These are phyloP conservation scores for Lasioglossum calceatum DNA, from an alignment of 2,888 invertebrate species.

Conservation along the genomic window DNA sequence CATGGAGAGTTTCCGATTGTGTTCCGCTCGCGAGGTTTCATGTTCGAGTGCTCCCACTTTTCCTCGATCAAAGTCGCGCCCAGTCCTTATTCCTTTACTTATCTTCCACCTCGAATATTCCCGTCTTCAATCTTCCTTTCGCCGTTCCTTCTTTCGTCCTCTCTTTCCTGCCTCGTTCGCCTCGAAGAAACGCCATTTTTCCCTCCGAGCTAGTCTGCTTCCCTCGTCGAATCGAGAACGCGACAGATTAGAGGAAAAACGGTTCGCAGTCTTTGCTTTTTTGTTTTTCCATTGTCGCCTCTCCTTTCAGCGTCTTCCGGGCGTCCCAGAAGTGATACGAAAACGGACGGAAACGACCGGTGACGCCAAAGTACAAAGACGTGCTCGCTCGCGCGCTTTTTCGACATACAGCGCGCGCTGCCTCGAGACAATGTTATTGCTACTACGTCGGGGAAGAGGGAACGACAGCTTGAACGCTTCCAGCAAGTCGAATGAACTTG, in stretches of 20 bases:
- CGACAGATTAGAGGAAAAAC: conserved; percentile 51
- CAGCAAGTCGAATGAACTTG: conserved; percentile 3
- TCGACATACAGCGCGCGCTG: background rate
- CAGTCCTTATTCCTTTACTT: conserved; percentile 55
- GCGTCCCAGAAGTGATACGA: background rate
- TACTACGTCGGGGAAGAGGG: background rate
- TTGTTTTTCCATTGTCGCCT: background rate
- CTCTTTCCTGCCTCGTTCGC: conserved; percentile 34
- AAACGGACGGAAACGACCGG: background rate
- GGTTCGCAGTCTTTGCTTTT: background rate
- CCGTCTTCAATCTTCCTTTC: conserved; percentile 39
- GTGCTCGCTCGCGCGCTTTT: background rate
- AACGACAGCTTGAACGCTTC: background rate
- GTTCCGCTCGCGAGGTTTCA: conserved; percentile 75
- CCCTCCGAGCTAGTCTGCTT: background rate
- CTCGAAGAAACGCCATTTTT: conserved; percentile 31
- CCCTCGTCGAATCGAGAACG: conserved; percentile 1
- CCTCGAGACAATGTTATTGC: conserved; percentile 8
- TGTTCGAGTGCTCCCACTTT: conserved; percentile 79
- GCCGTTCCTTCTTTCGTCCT: conserved; percentile 49
- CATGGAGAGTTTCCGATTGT: conserved; percentile 81
- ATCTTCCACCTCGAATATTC: conserved; percentile 47
- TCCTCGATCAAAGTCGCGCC: conserved; percentile 77
- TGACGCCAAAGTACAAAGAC: conserved; percentile 14
- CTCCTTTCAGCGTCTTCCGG: conserved; percentile 1